A percentile compares a stretch with the other conserved stretches of the same genome.
Conservation (phyloP, 1,140 invertebrate species). For the Brachionus sp. region DNA sequence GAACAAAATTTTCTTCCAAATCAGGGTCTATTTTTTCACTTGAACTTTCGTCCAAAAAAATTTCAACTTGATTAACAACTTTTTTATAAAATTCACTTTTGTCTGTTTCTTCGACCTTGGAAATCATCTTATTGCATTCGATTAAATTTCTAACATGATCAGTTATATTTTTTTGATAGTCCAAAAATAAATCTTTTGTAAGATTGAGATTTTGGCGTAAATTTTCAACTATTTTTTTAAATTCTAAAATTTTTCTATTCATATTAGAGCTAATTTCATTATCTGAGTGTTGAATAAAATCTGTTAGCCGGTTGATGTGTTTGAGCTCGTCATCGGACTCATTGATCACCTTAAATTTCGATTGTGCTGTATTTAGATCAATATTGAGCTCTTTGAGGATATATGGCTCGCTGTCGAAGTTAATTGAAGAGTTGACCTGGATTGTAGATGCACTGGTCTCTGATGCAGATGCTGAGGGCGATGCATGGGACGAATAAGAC, state of each 20-base stretch:
- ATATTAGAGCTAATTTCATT: background rate
- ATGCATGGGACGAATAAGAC: background rate
- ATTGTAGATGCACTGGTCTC: background rate
- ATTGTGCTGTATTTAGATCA: background rate
- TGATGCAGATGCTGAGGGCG: background rate
- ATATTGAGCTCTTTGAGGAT: conserved; percentile 6
- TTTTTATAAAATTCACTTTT: background rate
- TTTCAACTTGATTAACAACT: background rate
- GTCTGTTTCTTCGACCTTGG: background rate
- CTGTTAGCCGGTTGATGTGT: background rate
- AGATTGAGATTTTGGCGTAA: background rate
- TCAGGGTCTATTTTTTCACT: background rate
- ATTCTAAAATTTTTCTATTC: background rate
- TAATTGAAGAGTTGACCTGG: background rate
- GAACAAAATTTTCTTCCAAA: background rate
- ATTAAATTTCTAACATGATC: background rate
- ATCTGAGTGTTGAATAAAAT: background rate
- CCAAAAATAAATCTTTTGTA: background rate
- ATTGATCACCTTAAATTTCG: background rate
- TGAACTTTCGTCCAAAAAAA: background rate
- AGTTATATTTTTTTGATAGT: background rate
- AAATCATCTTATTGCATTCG: background rate
- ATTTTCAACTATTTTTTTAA: background rate
- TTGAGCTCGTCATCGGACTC: background rate
- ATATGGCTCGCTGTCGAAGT: background rate